Evolutionary conservation across 1,140 invertebrate genomes (phyloP), one percentile per base, ranked within the genome.

Genomic region (Subanguina moxae): DNA sequence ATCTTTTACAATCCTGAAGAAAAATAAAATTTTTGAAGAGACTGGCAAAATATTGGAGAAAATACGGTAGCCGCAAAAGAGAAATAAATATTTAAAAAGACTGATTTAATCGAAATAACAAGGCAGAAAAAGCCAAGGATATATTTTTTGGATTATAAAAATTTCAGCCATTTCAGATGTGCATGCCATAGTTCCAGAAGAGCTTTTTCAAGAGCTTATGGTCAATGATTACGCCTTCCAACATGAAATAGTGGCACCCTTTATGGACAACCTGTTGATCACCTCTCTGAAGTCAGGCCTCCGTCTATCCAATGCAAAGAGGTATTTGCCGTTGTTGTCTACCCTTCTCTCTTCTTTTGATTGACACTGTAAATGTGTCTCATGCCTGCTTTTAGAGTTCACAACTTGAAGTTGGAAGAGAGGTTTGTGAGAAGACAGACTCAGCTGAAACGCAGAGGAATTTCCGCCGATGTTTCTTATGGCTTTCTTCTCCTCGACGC

Each of bases 141-240:
- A 38, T 11, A 5, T 38, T 5, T 5, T 38, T 38, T 5, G 11
- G 3, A 3, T 11, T 38, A 5, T 3, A 38, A 38, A 38, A 38
- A 38, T 38, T 3, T 38, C 32, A 38, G 3, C 11, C 32, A 38
- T 38, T 38, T 38, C 32, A 38, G 32, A 38, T 38, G 32, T 38
- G 11, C 32, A 11, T 11, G 3, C 32, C 11, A 52, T 52, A 7
- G 48, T 52, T 1, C 48, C 48, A 25, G n/a, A 52, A 52, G 48
- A 52, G 15, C 48, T 52, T 3, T 52, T 52, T 52, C 48, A 52
- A 15, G 48, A 52, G 3, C 48, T 52, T 7, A 52, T 52, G 48
- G 48, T 52, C n/a, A 52, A 52, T 52, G 48, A 52, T 15, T 8
- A 52, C 23, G 48, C 48, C 23, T 52, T 52, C 48, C 48, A 52